Percentiles rank a stretch among this genome's conserved stretches.
phyloP scores from a whole-genome alignment of 2,113 vertebrate genomes.

The Microcebus griseorufus region DNA sequence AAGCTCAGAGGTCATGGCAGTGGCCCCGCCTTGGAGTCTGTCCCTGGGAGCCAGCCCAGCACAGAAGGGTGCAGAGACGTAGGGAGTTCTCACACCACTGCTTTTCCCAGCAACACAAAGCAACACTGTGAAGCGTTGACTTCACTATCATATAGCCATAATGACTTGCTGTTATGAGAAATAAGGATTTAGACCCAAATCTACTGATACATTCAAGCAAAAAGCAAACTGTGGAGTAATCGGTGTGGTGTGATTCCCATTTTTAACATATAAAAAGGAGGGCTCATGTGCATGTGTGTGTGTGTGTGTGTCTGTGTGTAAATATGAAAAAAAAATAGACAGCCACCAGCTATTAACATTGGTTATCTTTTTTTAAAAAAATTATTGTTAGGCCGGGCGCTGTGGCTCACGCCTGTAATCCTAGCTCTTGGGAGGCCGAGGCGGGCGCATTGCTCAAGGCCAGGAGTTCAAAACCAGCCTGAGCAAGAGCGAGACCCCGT shows the following conservation, averaged over 20 bases:
- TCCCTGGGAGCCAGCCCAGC: neutral
- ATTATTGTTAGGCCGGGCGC: too few relatives aligned
- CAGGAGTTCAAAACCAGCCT: too few relatives aligned
- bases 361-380: neutral
- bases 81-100: too few relatives aligned
- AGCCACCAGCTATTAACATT: neutral
- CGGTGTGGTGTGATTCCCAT: neutral
- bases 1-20: neutral
- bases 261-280: neutral
- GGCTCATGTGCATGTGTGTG: neutral
- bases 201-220: neutral
- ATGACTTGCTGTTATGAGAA: neutral
- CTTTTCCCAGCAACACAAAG: neutral
- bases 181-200: neutral
- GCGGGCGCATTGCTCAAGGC: too few relatives aligned
- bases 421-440: too few relatives aligned
- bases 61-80: rapidly evolving
- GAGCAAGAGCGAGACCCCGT: too few relatives aligned
- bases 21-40: neutral
- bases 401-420: too few relatives aligned
- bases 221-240: neutral
- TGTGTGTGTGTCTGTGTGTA: neutral
- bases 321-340: neutral
- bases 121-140: neutral
- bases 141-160: neutral